phyloP scores from a whole-genome alignment of 2,797 vertebrate genomes.

The Bryconaethiops microstoma region DNA sequence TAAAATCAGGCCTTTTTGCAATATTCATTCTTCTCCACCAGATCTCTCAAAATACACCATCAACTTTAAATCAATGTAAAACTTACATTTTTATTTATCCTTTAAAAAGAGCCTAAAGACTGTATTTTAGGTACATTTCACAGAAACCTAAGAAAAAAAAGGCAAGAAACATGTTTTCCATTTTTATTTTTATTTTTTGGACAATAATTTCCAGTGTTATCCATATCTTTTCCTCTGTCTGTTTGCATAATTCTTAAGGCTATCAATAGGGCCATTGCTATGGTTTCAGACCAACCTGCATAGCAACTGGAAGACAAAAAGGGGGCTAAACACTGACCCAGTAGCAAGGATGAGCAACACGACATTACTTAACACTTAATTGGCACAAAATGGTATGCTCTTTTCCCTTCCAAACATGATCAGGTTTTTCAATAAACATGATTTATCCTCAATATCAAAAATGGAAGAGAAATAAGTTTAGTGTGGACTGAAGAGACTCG shows the following conservation, averaged over 20 bases:
- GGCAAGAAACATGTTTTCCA: too few species aligned
- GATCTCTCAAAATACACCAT: too few species aligned
- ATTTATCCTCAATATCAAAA: constrained; percentile 60
- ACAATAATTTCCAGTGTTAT: too few species aligned
- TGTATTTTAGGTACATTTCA: too few species aligned
- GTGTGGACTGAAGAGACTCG: constrained; percentile 70
- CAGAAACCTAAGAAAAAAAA: too few species aligned
- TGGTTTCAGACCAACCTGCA: constrained; percentile 78
- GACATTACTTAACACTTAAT: constrained; percentile 73
- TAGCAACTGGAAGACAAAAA: constrained; percentile 89
- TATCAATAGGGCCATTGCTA: constrained; percentile 88
- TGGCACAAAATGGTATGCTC: constrained; percentile 75
- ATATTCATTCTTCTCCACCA: too few species aligned
- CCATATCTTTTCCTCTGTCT: constrained; percentile 79
- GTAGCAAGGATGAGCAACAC: constrained; percentile 70
- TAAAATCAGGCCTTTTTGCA: too few species aligned
- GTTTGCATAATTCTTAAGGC: constrained; percentile 95
- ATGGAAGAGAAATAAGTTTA: constrained; percentile 59
- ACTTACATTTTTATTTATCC: too few species aligned
- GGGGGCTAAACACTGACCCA: constrained; percentile 80
- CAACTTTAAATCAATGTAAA: too few species aligned
- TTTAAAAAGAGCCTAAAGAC: too few species aligned
- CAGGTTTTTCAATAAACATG: constrained; percentile 57
- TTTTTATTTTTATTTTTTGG: too few species aligned
- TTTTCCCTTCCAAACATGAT: constrained; percentile 56